Conservation (phyloP, 1,140 invertebrate genomes). For the Neodiprion pinetum region DNA sequence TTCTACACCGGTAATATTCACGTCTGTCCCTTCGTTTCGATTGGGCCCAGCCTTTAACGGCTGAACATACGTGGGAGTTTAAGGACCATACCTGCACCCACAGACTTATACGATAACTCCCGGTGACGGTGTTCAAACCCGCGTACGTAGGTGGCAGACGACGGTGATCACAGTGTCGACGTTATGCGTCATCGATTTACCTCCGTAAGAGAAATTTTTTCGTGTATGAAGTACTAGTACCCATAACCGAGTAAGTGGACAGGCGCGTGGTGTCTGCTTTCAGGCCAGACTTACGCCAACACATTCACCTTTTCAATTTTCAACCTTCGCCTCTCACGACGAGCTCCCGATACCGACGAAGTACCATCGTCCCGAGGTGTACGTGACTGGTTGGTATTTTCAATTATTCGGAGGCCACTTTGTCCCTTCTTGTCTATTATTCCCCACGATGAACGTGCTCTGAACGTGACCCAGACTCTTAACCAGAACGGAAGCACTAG, state of each 20-base stretch:
- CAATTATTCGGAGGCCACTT: too few species aligned
- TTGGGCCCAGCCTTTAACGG: neutral
- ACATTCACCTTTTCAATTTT: neutral
- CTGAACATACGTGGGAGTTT: neutral
- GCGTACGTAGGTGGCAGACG: neutral
- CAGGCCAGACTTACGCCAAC: neutral
- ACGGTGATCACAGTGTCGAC: neutral
- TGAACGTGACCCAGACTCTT: too few species aligned
- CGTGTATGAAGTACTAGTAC: too few species aligned
- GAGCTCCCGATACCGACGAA: too few species aligned
- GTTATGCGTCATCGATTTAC: neutral
- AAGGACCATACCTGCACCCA: neutral
- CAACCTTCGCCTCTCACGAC: too few species aligned
- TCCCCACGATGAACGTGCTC: too few species aligned
- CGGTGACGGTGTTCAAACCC: neutral
- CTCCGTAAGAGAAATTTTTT: neutral
- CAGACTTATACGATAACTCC: neutral
- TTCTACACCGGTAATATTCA: neutral
- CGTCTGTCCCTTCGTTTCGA: neutral
- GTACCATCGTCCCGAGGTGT: too few species aligned
- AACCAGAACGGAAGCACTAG: too few species aligned
- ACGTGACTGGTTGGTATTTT: too few species aligned
- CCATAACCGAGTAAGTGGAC: neutral
- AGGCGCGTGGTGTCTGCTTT: neutral
- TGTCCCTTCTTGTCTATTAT: too few species aligned